Percentiles rank a stretch among this genome's conserved stretches.
Evolutionary conservation across 30 jellyfish, hydroid and myxozoan genomes (phyloP).

Genomic region (Turritopsis rubra): DNA sequence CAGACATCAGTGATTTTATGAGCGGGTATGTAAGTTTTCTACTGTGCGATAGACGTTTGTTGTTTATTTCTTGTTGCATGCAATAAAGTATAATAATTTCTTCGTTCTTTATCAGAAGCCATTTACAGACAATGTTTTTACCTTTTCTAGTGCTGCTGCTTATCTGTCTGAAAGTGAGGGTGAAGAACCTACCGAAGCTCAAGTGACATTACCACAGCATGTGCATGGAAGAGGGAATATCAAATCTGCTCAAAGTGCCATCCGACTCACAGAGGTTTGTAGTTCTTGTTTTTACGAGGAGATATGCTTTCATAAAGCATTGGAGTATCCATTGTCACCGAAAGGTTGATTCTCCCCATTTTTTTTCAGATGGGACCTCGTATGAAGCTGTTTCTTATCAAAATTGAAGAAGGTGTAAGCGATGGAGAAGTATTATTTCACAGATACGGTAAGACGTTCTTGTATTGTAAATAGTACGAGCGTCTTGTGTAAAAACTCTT

Average conservation of each 20-base stretch:
- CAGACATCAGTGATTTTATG: slow-evolving; percentile 85
- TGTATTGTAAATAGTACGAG: too few species aligned
- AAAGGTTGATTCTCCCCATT: too few species aligned
- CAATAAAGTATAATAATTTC: background rate
- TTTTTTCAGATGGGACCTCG: slow-evolving; percentile 84
- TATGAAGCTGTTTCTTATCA: slow-evolving; percentile 54
- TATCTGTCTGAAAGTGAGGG: slow-evolving; percentile 95
- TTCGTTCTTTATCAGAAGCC: background rate
- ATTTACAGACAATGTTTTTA: too few species aligned
- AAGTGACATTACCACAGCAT: slow-evolving; percentile 75
- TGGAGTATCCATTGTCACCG: background rate
- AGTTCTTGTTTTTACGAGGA: background rate
- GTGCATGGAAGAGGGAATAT: slow-evolving; percentile 79
- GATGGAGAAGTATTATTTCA: slow-evolving; percentile 89
- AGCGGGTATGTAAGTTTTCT: slow-evolving; percentile 55
- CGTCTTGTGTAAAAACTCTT: slow-evolving; percentile 5
- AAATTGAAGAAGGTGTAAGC: slow-evolving; percentile 79
- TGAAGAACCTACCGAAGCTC: slow-evolving; percentile 89
- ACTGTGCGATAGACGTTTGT: background rate
- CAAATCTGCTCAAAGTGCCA: slow-evolving; percentile 80
- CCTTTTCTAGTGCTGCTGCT: slow-evolving; percentile 44
- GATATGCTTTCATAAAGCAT: background rate
- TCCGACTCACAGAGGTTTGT: slow-evolving; percentile 70
- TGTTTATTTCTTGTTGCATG: background rate
- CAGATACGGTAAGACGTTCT: slow-evolving; percentile 57